Percentiles rank a stretch among this genome's conserved stretches.
Evolutionary conservation across 2,113 vertebrate species (phyloP).

Genomic region (Daphoenositta chrysoptera): DNA sequence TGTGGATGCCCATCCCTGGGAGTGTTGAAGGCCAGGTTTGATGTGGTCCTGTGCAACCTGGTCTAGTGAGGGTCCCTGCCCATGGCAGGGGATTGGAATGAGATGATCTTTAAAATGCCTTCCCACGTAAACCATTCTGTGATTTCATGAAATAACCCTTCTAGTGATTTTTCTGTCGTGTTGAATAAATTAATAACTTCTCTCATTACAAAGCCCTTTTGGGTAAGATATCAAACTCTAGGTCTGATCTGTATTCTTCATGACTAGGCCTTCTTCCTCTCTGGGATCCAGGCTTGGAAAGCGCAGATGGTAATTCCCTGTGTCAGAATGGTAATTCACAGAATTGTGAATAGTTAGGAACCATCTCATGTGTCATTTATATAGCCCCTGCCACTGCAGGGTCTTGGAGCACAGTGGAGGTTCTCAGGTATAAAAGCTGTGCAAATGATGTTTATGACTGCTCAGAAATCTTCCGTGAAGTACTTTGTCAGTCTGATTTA

Average conservation of each 20-base stretch:
- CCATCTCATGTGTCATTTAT: not conserved
- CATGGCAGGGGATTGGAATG: not conserved
- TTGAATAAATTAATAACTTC: not conserved
- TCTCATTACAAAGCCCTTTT: not conserved
- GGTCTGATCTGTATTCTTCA: not conserved
- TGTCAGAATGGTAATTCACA: not conserved
- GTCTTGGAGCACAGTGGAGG: not conserved
- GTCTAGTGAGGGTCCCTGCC: not conserved
- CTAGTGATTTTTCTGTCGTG: accelerated
- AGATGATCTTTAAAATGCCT: not conserved
- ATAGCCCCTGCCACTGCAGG: not conserved
- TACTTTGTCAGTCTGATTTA: not conserved
- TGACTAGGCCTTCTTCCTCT: not conserved
- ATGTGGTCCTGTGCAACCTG: not conserved
- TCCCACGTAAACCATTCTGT: not conserved
- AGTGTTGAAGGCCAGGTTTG: not conserved
- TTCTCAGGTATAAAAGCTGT: not conserved
- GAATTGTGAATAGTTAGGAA: not conserved
- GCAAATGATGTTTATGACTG: not conserved
- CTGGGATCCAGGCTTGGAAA: not conserved
- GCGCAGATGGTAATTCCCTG: not conserved
- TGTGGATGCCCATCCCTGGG: not conserved
- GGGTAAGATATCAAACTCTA: not conserved
- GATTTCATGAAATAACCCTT: not conserved
- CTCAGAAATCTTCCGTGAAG: not conserved